Conservation (phyloP, 2,797 vertebrate species). For the Rhincodon typus region DNA sequence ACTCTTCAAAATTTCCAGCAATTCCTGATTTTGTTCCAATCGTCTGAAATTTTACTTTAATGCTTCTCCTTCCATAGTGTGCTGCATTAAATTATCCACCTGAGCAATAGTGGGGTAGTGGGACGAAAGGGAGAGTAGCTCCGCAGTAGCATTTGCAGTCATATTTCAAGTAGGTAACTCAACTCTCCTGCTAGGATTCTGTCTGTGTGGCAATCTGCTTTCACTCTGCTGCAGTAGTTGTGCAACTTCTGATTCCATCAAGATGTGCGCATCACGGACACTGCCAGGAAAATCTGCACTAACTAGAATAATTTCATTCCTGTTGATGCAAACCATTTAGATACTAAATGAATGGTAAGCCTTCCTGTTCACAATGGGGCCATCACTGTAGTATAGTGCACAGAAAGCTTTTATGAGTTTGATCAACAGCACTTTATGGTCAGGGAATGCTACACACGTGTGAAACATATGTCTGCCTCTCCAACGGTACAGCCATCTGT, state of each 20-base stretch:
- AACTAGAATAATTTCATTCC: conserved; percentile 13
- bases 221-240: background rate
- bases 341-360: background rate
- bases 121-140: background rate
- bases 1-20: no score
- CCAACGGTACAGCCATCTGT: background rate
- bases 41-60: background rate
- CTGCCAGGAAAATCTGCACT: background rate
- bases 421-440: background rate
- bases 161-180: background rate
- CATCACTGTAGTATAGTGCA: background rate
- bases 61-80: background rate
- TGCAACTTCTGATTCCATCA: background rate
- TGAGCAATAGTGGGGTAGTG: background rate
- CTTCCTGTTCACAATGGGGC: background rate
- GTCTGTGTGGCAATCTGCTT: conserved; percentile 5
- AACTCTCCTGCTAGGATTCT: background rate
- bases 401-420: background rate
- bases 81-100: background rate
- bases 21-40: no score
- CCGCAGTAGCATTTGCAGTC: background rate
- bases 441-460: background rate
- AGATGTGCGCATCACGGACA: background rate
- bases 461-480: background rate
- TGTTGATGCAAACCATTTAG: background rate